A percentile compares a stretch with the other conserved stretches of the same genome.
These are phyloP conservation scores for Globodera ellingtonae DNA, from an alignment of 1,140 invertebrate genomes.

Conservation along the genomic window DNA sequence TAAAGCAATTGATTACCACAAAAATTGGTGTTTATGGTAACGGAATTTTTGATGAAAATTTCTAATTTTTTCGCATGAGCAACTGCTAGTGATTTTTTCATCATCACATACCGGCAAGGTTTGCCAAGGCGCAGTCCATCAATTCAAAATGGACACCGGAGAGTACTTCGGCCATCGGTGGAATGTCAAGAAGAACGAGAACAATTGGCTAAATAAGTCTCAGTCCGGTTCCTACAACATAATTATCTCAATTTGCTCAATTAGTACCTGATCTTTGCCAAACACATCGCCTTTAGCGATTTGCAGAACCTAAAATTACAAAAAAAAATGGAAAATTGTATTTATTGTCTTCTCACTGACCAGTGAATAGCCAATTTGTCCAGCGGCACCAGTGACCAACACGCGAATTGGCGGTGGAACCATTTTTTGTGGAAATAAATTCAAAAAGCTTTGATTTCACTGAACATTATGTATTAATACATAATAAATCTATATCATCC, in stretches of 20 bases:
- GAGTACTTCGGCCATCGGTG: slow-evolving; percentile 88
- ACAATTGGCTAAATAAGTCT: slow-evolving; percentile 73
- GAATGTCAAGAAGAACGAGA: slow-evolving; percentile 90
- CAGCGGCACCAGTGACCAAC: slow-evolving; percentile 91
- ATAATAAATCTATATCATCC: no score
- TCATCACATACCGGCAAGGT: slow-evolving; percentile 72
- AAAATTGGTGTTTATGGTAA: no score
- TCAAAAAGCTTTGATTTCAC: no score
- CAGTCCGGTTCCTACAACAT: slow-evolving; percentile 23
- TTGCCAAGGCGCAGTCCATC: slow-evolving; percentile 89
- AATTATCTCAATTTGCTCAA: slow-evolving; percentile 13
- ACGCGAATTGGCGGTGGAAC: slow-evolving; percentile 73
- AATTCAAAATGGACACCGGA: slow-evolving; percentile 97
- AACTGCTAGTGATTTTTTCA: no score
- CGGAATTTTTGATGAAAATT: no score
- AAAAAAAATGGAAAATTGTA: neutral
- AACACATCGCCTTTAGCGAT: slow-evolving; percentile 95
- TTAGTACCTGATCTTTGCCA: slow-evolving; percentile 71
- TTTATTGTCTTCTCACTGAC: slow-evolving; percentile 21
- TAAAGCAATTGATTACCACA: no score
- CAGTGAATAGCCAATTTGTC: slow-evolving; percentile 95
- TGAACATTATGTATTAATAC: no score
- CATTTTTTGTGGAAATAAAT: neutral
- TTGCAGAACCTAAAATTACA: slow-evolving; percentile 49
- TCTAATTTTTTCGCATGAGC: no score